Evolutionary conservation across 2,113 vertebrate genomes (phyloP), one percentile per base, ranked within the genome.

Genomic region (Xyliphius kryptos): DNA sequence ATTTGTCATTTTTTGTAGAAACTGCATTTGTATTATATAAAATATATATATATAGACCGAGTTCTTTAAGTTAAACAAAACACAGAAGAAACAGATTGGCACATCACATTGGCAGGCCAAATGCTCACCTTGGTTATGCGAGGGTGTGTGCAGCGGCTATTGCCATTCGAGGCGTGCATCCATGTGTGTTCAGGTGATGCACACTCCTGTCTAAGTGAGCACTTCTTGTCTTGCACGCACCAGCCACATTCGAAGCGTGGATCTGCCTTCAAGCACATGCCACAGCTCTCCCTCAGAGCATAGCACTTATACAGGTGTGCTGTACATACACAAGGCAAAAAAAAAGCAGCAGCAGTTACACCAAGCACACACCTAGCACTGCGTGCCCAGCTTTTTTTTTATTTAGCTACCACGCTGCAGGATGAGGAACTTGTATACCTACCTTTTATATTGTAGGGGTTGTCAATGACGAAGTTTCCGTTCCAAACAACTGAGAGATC

Each of bases 251-350:
- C 94, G 1, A 98, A 98, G 71, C 86, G 90, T 0, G 93, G 92
- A 80, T 99, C 93, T 0, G 96, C 95, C 82, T 99, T 99, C 68
- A 99, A 88, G 81, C 96, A 99, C 82, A 97, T 87, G 0, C 96
- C 96, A 0, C 96, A 99, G 88, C 96, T 99, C 77, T 94, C 93
- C 48, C 96, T 84, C 75, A 94, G 80, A 0, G 96, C 96, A 0
- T 89, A 91, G 80, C 96, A 99, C 82, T 99, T 99, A 76, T 99
- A 99, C 71, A 99, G 87, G 79, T 99, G 96, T 43, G 95, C 96
- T 99, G 83, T 1, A 26, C 61, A 22, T 26, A 67, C 68, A 73
- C 19, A 64, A 47, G 21, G 22, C n/a, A n/a, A n/a, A n/a, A n/a
- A 44, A 19, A 10, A 22, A 14, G 50, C 6, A 9, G 43, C n/a